Evolutionary conservation across 2,888 invertebrate genomes (phyloP).

Genomic region (Plebejus anna): DNA sequence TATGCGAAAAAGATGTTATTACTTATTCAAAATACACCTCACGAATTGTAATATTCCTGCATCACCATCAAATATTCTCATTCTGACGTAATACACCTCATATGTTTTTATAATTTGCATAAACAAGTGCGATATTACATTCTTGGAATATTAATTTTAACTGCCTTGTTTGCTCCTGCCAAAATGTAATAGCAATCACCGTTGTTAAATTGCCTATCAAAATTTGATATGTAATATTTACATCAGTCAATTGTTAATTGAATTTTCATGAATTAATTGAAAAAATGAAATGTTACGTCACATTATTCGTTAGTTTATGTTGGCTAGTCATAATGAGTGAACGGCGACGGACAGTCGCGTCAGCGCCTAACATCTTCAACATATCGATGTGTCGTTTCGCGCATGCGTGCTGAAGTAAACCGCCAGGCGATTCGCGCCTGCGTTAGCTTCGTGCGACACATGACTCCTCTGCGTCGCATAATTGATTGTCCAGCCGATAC

Average conservation of each 20-base stretch:
- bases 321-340: constrained; percentile 33
- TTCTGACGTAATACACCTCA: neutral
- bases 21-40: neutral
- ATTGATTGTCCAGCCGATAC: constrained; percentile 75
- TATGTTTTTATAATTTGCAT: neutral
- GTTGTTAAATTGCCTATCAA: neutral
- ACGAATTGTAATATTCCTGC: neutral
- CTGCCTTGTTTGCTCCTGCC: neutral
- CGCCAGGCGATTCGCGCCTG: constrained; percentile 53
- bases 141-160: neutral
- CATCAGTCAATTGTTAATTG: neutral
- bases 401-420: constrained; percentile 55
- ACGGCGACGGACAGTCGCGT: constrained; percentile 61
- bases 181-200: constrained; percentile 31
- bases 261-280: neutral
- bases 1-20: constrained; percentile 1
- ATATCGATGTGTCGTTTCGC: constrained; percentile 45
- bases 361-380: constrained; percentile 53
- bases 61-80: neutral
- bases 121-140: neutral
- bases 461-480: constrained; percentile 70
- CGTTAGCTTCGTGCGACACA: constrained; percentile 60
- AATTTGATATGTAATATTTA: neutral
- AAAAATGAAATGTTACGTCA: neutral
- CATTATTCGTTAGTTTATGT: neutral